Evolutionary conservation across 2,113 vertebrate genomes (phyloP).

Genomic region (Echinops telfairi): DNA sequence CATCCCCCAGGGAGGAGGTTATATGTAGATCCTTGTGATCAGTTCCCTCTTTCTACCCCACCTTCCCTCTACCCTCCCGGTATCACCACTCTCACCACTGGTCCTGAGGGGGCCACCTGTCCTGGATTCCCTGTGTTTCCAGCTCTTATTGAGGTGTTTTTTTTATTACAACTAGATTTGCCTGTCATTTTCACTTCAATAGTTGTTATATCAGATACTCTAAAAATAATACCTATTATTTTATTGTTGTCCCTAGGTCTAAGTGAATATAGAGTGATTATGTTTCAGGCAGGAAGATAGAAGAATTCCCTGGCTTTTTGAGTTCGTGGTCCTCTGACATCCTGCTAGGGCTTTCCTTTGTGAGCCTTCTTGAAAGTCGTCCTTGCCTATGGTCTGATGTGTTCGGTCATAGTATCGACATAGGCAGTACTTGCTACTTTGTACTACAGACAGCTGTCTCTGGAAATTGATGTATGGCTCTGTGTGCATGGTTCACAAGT

Average conservation of each 20-base stretch:
- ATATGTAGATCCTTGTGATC: too few species aligned
- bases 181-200: neutral
- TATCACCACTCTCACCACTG: too few species aligned
- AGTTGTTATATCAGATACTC: neutral
- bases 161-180: too few species aligned
- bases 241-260: fast-evolving
- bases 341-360: neutral
- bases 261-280: neutral
- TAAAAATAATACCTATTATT: too few species aligned
- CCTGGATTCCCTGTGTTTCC: too few species aligned
- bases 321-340: neutral
- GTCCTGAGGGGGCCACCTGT: too few species aligned
- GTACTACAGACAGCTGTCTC: neutral
- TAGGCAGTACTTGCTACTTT: neutral
- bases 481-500: neutral
- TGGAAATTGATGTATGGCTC: neutral
- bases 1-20: too few species aligned
- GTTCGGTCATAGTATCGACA: neutral
- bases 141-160: too few species aligned
- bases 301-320: fast-evolving
- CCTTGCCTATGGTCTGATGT: too few species aligned
- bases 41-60: too few species aligned
- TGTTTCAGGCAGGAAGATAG: neutral
- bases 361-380: neutral
- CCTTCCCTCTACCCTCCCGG: too few species aligned